phyloP scores from a whole-genome alignment of 2,113 vertebrate species.

The Malurus alboscapulatus region DNA sequence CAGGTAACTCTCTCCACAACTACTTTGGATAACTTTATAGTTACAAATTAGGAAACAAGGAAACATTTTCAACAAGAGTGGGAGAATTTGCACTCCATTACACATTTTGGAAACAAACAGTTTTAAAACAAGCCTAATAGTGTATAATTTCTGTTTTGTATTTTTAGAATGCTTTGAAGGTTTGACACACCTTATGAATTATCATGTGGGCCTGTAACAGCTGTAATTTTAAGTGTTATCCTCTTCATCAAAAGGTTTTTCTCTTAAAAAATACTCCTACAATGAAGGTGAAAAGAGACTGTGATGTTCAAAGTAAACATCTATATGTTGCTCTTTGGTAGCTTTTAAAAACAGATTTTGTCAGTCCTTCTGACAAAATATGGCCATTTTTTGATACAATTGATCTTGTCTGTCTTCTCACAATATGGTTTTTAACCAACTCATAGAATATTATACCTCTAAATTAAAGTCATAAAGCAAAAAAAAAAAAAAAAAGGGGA shows the following conservation, averaged over 20 bases:
- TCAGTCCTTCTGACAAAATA: neutral
- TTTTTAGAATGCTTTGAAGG: slow-evolving; percentile 38
- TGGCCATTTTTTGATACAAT: neutral
- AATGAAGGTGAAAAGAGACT: neutral
- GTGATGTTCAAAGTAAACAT: neutral
- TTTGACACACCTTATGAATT: slow-evolving; percentile 34
- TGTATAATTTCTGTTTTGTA: slow-evolving; percentile 19
- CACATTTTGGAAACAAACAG: slow-evolving; percentile 35
- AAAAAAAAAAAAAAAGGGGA: neutral
- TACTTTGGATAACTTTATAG: neutral
- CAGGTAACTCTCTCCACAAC: neutral
- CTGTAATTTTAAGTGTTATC: neutral
- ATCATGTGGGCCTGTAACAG: neutral
- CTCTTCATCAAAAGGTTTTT: slow-evolving; percentile 8
- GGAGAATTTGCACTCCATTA: neutral
- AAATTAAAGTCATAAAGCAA: neutral
- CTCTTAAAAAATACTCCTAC: neutral
- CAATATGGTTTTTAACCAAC: neutral
- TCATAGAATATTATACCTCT: neutral
- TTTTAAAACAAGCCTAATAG: slow-evolving; percentile 15
- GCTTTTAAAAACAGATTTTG: neutral
- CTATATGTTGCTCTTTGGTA: neutral
- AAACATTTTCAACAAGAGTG: neutral
- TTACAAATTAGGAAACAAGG: neutral
- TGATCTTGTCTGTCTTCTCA: neutral